Percentiles rank a stretch among this genome's conserved stretches.
These are phyloP conservation scores for Octodon degus DNA, from an alignment of 2,113 vertebrate species.

Conservation along the genomic window DNA sequence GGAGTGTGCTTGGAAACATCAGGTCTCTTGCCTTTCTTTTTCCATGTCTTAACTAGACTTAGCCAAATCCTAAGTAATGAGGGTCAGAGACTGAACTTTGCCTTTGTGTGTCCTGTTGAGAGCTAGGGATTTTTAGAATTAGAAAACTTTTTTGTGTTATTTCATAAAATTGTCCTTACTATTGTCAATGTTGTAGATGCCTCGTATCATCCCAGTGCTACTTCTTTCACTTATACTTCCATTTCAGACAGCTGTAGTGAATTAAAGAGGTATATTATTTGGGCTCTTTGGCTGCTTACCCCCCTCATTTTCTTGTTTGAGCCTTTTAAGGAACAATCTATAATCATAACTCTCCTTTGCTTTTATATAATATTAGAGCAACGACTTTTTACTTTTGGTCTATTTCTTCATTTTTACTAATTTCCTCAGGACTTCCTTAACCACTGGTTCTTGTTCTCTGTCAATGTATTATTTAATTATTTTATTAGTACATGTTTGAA, in stretches of 20 bases:
- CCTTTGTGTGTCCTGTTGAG: neutral
- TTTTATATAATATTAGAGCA: neutral
- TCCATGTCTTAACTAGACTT: neutral
- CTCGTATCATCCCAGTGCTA: neutral
- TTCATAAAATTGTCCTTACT: neutral
- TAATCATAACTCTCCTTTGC: fast-evolving
- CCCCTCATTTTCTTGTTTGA: neutral
- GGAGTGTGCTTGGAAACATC: neutral
- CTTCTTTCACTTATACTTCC: neutral
- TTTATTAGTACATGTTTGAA: neutral
- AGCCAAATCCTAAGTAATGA: neutral
- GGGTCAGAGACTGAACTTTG: neutral
- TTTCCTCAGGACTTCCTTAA: neutral
- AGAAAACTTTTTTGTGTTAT: neutral
- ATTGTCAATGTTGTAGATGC: neutral
- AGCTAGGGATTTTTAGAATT: neutral
- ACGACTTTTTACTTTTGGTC: neutral
- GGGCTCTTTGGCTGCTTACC: fast-evolving
- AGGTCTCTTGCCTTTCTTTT: fast-evolving
- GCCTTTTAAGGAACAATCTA: neutral
- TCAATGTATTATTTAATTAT: neutral
- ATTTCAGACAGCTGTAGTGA: neutral
- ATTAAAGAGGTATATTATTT: neutral
- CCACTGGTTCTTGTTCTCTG: neutral
- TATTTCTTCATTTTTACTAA: neutral